Evolutionary conservation across 2,797 vertebrate species (phyloP), one percentile per base, ranked within the genome.

Genomic region (Spinibarbus caldwelli): DNA sequence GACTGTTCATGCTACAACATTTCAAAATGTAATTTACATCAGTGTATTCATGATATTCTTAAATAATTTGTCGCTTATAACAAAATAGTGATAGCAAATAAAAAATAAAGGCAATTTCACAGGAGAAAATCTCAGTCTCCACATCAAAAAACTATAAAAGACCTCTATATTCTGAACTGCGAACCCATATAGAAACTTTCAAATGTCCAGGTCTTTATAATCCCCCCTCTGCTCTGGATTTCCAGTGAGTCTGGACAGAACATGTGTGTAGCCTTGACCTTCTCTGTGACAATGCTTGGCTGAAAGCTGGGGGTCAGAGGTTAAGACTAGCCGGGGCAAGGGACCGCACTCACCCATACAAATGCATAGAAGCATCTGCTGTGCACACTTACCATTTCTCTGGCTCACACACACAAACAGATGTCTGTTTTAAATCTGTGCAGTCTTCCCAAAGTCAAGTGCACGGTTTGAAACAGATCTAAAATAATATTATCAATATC

Each of bases 301-400:
- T 94, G 87, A 93, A 89, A 88, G 86, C 90, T 84, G 67, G 59
- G 78, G 92, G 93, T 93, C 92, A 91, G 49, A 80, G 94, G 93
- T 95, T 90, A 91, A 80, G 91, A 92, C 91, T 91, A 90, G 90
- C 91, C 88, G 88, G 91, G 89, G 90, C 73, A 83, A 29, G n/a
- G 71, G 76, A 80, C 84, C 45, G 10, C 73, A 91, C 88, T 82
- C 89, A 86, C 90, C 91, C 91, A 89, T 91, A 90, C 91, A 92
- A 93, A 94, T 86, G 91, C 86, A 87, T 82, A 87, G 68, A 90
- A 93, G 92, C 95, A 95, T 95, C 94, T 95, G 95, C 93, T 94
- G 89, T 89, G 54, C 41, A 67, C 21, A 14, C 23, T 59, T 84
- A 73, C 52, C 38, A 36, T 17, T 38, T 68, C 67, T 45, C 72